Conservation (phyloP, 2,888 invertebrate genomes). For the Dynastes maya region DNA sequence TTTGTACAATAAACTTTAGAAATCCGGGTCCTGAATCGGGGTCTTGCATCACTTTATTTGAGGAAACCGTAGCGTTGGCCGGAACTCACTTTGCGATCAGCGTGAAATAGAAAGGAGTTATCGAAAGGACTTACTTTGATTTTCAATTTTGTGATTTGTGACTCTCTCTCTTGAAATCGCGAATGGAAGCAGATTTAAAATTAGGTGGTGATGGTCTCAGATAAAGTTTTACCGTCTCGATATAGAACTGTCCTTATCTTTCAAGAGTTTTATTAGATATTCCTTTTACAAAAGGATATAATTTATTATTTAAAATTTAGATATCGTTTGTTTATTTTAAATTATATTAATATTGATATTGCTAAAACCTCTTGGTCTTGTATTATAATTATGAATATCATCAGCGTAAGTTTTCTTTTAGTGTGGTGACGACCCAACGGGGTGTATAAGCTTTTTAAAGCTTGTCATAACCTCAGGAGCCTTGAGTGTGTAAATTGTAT, state of each 20-base stretch:
- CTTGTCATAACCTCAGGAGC: too few species aligned
- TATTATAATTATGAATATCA: too few species aligned
- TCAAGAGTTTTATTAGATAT: neutral
- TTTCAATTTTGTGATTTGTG: slow-evolving; percentile 37
- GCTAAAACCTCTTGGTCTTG: too few species aligned
- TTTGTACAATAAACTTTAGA: slow-evolving; percentile 58
- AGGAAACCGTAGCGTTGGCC: slow-evolving; percentile 22
- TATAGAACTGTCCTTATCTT: slow-evolving; percentile 1
- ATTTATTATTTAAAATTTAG: too few species aligned
- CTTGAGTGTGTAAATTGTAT: too few species aligned
- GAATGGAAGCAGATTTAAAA: slow-evolving; percentile 19
- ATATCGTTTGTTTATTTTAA: too few species aligned
- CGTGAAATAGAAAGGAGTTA: slow-evolving; percentile 22
- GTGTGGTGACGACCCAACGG: too few species aligned
- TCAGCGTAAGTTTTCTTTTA: too few species aligned
- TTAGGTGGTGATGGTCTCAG: slow-evolving; percentile 25
- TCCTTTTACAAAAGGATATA: neutral
- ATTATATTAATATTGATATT: too few species aligned
- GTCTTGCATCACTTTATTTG: slow-evolving; percentile 19
- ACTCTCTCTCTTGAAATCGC: slow-evolving; percentile 13
- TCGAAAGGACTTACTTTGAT: slow-evolving; percentile 23
- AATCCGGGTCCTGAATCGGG: slow-evolving; percentile 37
- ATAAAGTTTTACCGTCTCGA: slow-evolving; percentile 10
- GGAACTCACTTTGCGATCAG: slow-evolving; percentile 26
- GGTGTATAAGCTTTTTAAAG: too few species aligned